phyloP scores from a whole-genome alignment of 2,113 vertebrate genomes.

The Rhea pennata region DNA sequence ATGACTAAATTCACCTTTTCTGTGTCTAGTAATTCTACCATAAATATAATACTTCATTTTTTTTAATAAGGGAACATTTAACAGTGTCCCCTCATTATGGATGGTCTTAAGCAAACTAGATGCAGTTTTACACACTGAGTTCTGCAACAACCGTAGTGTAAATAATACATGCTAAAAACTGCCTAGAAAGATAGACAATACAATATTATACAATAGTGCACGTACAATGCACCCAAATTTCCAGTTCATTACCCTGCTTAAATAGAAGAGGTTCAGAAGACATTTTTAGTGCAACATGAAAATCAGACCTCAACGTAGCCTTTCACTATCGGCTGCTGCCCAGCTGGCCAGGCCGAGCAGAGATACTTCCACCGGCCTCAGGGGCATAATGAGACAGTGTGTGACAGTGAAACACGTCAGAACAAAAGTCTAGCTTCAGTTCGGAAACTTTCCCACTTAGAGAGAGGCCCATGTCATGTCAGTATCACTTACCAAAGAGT shows the following conservation, averaged over 20 bases:
- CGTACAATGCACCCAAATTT: neutral
- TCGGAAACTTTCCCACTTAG: neutral
- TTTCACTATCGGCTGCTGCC: rapidly evolving
- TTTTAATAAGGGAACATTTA: neutral
- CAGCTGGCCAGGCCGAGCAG: neutral
- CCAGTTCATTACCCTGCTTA: neutral
- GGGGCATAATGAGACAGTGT: rapidly evolving
- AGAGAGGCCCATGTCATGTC: neutral
- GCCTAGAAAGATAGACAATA: neutral
- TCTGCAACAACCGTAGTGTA: neutral
- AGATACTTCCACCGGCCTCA: rapidly evolving
- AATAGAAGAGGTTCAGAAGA: neutral
- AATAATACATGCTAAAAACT: neutral
- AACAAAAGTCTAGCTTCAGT: neutral
- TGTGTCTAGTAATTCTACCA: neutral
- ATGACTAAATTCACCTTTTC: neutral
- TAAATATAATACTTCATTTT: neutral
- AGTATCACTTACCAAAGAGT: neutral
- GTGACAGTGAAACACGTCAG: neutral
- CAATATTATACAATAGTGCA: neutral
- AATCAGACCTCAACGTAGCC: neutral
- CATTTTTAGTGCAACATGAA: rapidly evolving
- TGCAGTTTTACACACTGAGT: neutral
- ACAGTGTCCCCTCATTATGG: neutral
- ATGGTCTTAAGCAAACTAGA: neutral